Conservation (phyloP, 1,140 invertebrate genomes). For the Bombus haemorrhoidalis region DNA sequence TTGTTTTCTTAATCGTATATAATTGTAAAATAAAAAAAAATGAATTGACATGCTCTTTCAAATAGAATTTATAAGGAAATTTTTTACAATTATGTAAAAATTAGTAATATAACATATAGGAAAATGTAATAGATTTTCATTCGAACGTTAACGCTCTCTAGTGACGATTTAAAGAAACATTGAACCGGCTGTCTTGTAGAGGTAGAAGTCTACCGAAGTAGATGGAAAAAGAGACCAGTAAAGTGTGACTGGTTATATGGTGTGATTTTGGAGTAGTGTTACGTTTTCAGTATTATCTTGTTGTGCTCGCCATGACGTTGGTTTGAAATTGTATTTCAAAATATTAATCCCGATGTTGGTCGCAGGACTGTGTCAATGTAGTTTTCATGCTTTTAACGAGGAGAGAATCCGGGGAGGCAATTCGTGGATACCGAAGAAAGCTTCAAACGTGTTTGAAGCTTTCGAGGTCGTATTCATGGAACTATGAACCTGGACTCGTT, state of each 20-base stretch:
- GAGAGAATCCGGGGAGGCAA: slow-evolving; percentile 84
- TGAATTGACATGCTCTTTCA: not conserved
- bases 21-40: not conserved
- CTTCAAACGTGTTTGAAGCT: slow-evolving; percentile 93
- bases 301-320: slow-evolving; percentile 78
- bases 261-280: slow-evolving; percentile 52
- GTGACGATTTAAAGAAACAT: slow-evolving; percentile 4
- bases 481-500: slow-evolving; percentile 99
- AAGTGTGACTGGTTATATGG: slow-evolving; percentile 53
- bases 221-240: slow-evolving; percentile 54
- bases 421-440: slow-evolving; percentile 88
- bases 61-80: not conserved
- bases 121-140: slow-evolving; percentile 9
- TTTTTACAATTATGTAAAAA: not conserved
- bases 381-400: slow-evolving; percentile 84
- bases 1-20: not conserved
- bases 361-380: slow-evolving; percentile 85
- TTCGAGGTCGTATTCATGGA: slow-evolving; percentile 93
- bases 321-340: slow-evolving; percentile 74
- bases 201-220: slow-evolving; percentile 54
- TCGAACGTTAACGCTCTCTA: slow-evolving; percentile 16
- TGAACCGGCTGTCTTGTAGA: slow-evolving; percentile 38
- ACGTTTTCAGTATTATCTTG: slow-evolving; percentile 65
- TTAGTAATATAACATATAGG: not conserved
- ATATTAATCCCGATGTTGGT: slow-evolving; percentile 85